Evolutionary conservation across 2,797 vertebrate species (phyloP), one percentile per base, ranked within the genome.

Genomic region (Hafferia zeledoni): DNA sequence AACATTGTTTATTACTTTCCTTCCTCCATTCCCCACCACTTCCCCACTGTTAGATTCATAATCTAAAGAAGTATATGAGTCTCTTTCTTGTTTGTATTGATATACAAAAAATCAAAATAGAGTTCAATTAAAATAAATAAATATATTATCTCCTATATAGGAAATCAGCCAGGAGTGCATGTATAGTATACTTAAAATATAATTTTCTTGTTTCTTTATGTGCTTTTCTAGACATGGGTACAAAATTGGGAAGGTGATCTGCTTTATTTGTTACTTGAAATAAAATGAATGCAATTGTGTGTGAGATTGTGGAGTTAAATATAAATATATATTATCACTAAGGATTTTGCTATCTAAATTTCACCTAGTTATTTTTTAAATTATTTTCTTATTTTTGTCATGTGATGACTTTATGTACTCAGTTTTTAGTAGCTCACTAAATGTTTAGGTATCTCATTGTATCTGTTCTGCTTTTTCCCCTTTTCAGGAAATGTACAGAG

Each of bases 1-100:
- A 37, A 41, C 17, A 4, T 85, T 0, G 0, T 41, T 81, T 83
- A 25, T 30, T 61, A 6, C 16, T 71, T 70, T 53, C 49, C 5
- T 18, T 93, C 13, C 8, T 74, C 3, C 1, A 4, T 69, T 65
- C 10, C 10, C 4, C 3, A 2, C 46, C 1, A 4, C 22, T 74
- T 75, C 15, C 4, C 6, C 30, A 12, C n/a, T 28, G 12, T 55
- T 70, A 4, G 7, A 47, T n/a, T 63, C 6, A 8, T 17, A 59
- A 10, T 23, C 15, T 70, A 33, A 11, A 60, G 24, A 49, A 31
- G 4, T n/a, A 9, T 17, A 25, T 9, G 52, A 53, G 39, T 71
- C 17, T 78, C 5, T 61, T 31, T 76, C 19, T 71, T 68, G 46
- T 84, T 31, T 55, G 8, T 28, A 43, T 30, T 65, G 30, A 30